Evolutionary conservation across 2,888 invertebrate genomes (phyloP), one percentile per base, ranked within the genome.

Genomic region (Drosophila anomelani): DNA sequence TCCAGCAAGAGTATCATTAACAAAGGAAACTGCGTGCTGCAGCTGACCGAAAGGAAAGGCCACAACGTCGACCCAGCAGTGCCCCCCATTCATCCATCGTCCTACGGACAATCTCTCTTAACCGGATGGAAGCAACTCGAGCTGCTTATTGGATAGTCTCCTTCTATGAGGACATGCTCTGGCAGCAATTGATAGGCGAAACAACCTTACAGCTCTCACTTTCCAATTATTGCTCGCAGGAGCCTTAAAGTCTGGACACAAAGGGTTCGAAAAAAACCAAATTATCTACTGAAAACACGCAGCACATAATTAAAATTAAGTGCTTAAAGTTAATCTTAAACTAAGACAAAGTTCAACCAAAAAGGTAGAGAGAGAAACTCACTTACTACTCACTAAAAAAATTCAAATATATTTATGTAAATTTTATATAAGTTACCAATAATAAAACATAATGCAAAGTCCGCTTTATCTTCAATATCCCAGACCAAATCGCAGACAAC

Each of bases 1-100:
- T 79, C 66, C 80, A 56, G 87, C 88, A 85, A 76, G 87, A 84
- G 85, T 85, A 85, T 85, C 88, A 86, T 85, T 85, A 88, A 86
- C 85, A 86, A 85, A 88, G 81, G 85, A 76, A 88, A 84, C 81
- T 86, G 81, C 84, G 78, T 78, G 77, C 81, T 75, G 69, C 75
- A 77, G 44, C 80, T 84, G 86, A 75, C 86, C 84, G 46, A 84
- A 59, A 61, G 26, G 36, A 59, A 57, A 43, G 49, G 47, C 62
- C 62, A 53, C 43, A 66, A 53, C 39, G 17, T 43, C n/a, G 58
- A 49, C 36, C 58, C 71, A 70, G n/a, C 54, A 26, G 53, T 38
- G 41, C 20, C 57, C 20, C 26, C 29, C 17, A 29, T 17, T 6
- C 32, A 20, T 34, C n/a, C 26, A 60, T 12, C 17, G 46, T 36